Evolutionary conservation across 2,113 vertebrate species (phyloP), one percentile per base, ranked within the genome.

Genomic region (Miniopterus natalensis): DNA sequence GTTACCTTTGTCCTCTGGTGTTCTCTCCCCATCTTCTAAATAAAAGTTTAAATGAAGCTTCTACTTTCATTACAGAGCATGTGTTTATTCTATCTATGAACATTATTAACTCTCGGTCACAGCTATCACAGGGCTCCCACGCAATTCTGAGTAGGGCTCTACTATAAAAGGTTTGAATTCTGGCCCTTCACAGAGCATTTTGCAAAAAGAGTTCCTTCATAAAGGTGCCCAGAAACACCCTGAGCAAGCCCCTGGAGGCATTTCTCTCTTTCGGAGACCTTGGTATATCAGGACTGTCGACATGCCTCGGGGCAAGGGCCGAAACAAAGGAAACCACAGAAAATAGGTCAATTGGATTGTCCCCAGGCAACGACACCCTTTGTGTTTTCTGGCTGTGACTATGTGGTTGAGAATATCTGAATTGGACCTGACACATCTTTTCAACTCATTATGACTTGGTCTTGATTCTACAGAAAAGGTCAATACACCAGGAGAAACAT

Each of bases 371-470:
- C 1, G 15, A 3, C 4, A 4, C 51, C 78, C n/a, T 63, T 40
- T 36, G 3, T 13, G 25, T 14, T 13, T 18, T 36, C 21, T 15
- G 66, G 36, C 57, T 77, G 17, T 40, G 11, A 68, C 5, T 6
- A 3, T 6, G 12, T 20, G 11, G 25, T 15, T 71, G 65, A 36
- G 27, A 73, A 66, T 71, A 74, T 85, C 89, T 87, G 94, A 96
- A 91, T 55, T 84, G 95, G 77, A 95, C 83, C 90, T 3, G 96
- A 92, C 93, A 92, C 78, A 6, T 79, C 74, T 96, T 97, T 97
- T 88, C 59, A 65, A 93, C 88, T 84, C 23, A 78, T 88, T 85
- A 63, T 42, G 68, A 71, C 13, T 45, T 21, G 63, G 47, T 65
- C 75, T 20, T 31, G n/a, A 78, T 36, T 65, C 47, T 40, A 15